Evolutionary conservation across 2,888 invertebrate species (phyloP), one percentile per base, ranked within the genome.

Genomic region (Leuctra nigra): DNA sequence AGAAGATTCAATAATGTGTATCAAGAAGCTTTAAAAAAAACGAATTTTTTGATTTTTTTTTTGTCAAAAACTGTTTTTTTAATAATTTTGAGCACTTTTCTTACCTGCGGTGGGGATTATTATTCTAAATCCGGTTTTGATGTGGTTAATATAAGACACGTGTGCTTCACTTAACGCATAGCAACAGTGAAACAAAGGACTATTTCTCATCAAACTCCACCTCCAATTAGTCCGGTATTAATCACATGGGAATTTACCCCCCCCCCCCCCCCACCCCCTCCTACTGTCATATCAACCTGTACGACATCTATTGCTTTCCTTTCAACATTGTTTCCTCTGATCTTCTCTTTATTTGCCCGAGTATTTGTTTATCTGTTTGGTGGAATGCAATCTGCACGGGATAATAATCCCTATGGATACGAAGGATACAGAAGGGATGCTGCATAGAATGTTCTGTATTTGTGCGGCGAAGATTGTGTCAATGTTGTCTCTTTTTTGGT

Each of bases 321-420:
- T 33, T 50, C 33, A 50, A 35, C 50, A 50, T 33, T 50, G 33
- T 50, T 50, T 6, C 50, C 50, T 20, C 35, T 35, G 33, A 50
- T 50, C 35, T 50, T 18, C 35, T 50, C 50, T 50, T 50, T 50
- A 50, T 50, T 50, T 50, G 50, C 18, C 33, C 33, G 16, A 33
- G 20, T 50, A 50, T 50, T 50, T 50, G 50, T 50, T 50, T 50
- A 50, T 50, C 50, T 50, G 50, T 50, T 33, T 33, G 50, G 4
- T 33, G 50, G 50, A 50, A 50, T 50, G 50, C 35, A 50, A 50
- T 50, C 35, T 50, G 18, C 41, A 6, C 18, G n/a, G 20, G 50
- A 50, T 16, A 20, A n/a, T 35, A 33, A 20, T 35, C 50, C 35
- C 29, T 20, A 50, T 23, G 44, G 44, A 23, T 22, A 44, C 44